Evolutionary conservation across 2,888 invertebrate genomes (phyloP).

Genomic region (Rhagium mordax): DNA sequence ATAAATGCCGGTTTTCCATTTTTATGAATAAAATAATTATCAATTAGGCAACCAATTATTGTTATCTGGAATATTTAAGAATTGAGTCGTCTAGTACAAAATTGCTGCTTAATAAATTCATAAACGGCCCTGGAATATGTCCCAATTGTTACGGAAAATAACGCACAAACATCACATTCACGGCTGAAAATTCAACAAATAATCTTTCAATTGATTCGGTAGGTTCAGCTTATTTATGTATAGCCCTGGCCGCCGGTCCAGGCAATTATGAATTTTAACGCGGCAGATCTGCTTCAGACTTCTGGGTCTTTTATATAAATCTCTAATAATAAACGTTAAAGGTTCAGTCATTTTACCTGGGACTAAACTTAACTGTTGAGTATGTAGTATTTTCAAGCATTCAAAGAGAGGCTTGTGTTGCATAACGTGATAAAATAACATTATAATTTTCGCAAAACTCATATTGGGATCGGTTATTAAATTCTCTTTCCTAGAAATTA

Average conservation of each 20-base stretch:
- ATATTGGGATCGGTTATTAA: conserved; percentile 76
- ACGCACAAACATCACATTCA: conserved; percentile 53
- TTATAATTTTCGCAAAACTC: conserved; percentile 78
- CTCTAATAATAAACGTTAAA: conserved; percentile 76
- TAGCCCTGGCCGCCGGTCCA: conserved; percentile 77
- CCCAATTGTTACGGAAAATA: neutral
- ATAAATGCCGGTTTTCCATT: no score
- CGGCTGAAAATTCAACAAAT: conserved; percentile 78
- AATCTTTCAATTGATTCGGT: conserved; percentile 79
- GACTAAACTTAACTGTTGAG: conserved; percentile 76
- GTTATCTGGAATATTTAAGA: neutral
- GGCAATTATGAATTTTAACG: conserved; percentile 78
- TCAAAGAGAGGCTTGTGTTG: conserved; percentile 79
- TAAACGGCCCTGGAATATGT: conserved; percentile 2
- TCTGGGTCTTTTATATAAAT: conserved; percentile 78
- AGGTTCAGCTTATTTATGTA: conserved; percentile 79
- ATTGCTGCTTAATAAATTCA: neutral
- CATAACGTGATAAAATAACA: conserved; percentile 79
- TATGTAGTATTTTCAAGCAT: conserved; percentile 79
- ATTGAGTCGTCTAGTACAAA: no score
- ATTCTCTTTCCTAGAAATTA: conserved; percentile 79
- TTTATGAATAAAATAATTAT: neutral
- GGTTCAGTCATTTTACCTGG: conserved; percentile 77
- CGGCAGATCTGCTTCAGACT: conserved; percentile 82
- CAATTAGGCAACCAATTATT: neutral